A percentile compares a stretch with the other conserved stretches of the same genome.
phyloP scores from a whole-genome alignment of 2,797 vertebrate species.

The Eidolon dupreanum region DNA sequence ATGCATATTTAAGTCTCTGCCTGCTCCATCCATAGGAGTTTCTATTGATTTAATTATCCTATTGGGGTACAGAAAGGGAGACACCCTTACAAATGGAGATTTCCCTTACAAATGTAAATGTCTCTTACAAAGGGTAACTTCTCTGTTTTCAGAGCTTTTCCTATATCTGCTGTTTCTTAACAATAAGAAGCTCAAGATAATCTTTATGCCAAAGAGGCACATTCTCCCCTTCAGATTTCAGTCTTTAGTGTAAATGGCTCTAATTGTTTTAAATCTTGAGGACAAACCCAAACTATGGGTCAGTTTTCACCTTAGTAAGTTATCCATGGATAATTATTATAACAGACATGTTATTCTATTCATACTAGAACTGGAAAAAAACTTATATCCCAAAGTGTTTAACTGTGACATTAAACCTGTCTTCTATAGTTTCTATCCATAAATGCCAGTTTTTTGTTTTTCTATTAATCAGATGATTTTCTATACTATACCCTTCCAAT shows the following conservation, averaged over 20 bases:
- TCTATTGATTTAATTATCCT: not conserved
- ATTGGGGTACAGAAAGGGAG: too few species aligned
- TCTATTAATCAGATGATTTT: conserved; percentile 14
- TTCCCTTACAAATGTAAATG: too few species aligned
- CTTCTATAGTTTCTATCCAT: not conserved
- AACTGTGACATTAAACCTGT: not conserved
- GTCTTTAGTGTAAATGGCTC: not conserved
- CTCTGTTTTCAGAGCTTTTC: not conserved
- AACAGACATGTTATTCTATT: not conserved
- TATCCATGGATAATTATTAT: not conserved
- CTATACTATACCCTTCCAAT: not conserved
- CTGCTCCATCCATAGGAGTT: not conserved
- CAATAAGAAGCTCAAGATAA: not conserved
- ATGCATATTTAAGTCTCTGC: not conserved
- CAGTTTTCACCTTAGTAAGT: not conserved
- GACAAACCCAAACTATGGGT: not conserved
- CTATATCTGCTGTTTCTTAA: not conserved
- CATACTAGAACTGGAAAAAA: not conserved
- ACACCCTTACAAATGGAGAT: too few species aligned
- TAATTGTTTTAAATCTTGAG: not conserved
- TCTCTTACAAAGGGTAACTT: too few species aligned
- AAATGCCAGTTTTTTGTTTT: not conserved
- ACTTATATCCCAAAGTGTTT: not conserved
- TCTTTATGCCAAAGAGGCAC: too few species aligned
- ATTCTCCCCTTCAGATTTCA: not conserved